phyloP scores from a whole-genome alignment of 1,140 invertebrate species.

The Heliconius nattereri region DNA sequence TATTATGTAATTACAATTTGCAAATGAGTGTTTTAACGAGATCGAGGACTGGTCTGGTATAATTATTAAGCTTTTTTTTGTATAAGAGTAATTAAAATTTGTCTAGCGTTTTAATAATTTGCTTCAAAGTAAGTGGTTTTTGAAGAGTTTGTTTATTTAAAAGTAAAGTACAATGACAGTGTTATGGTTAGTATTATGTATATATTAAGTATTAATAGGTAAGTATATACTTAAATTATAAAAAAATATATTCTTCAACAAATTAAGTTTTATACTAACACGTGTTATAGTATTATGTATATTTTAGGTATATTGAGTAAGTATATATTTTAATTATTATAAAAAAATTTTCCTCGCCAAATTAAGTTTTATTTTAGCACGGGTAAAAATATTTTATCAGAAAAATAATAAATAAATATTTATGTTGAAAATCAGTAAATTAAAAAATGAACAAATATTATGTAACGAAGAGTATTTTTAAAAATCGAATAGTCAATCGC shows the following conservation, averaged over 20 bases:
- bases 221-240: too few species aligned
- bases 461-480: not conserved
- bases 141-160: not conserved
- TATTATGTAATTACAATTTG: slow-evolving; percentile 41
- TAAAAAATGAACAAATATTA: not conserved
- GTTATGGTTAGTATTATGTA: not conserved
- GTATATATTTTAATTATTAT: too few species aligned
- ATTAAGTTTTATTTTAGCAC: too few species aligned
- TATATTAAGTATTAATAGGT: not conserved
- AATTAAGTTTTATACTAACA: too few species aligned
- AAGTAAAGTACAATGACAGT: not conserved
- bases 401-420: too few species aligned
- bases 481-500: not conserved
- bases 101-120: slow-evolving; percentile 3
- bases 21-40: slow-evolving; percentile 26
- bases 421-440: too few species aligned
- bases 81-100: slow-evolving; percentile 7
- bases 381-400: not conserved
- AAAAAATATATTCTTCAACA: too few species aligned
- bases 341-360: too few species aligned
- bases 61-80: not conserved
- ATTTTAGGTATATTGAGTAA: not conserved
- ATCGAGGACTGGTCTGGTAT: not conserved
- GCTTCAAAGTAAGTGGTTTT: slow-evolving; percentile 1
- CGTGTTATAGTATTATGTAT: not conserved